These are phyloP conservation scores for Tetheella fluctuosa DNA, from an alignment of 2,888 invertebrate genomes.

Conservation along the genomic window DNA sequence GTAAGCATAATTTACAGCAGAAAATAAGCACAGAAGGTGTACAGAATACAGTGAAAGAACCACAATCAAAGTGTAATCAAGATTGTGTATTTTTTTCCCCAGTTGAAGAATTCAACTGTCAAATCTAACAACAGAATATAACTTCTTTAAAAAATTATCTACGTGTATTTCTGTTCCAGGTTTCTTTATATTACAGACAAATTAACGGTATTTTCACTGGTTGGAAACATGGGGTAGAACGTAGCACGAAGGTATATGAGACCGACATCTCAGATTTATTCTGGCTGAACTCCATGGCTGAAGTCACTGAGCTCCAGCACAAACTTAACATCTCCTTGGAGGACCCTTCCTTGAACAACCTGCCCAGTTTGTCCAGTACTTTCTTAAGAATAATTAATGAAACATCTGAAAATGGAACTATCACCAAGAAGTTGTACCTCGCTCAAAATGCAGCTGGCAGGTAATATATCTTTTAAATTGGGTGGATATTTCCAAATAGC, in stretches of 20 bases:
- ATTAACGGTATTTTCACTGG: constrained; percentile 91
- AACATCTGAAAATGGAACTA: constrained; percentile 62
- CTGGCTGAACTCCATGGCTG: constrained; percentile 90
- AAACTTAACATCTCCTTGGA: constrained; percentile 74
- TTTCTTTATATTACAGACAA: constrained; percentile 90
- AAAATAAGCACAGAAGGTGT: not conserved
- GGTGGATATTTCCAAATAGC: too few relatives aligned
- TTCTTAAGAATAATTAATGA: constrained; percentile 85
- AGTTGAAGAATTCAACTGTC: too few relatives aligned
- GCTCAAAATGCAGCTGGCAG: constrained; percentile 92
- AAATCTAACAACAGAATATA: too few relatives aligned
- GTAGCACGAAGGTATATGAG: constrained; percentile 85
- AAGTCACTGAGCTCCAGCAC: constrained; percentile 88
- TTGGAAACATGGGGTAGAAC: constrained; percentile 87
- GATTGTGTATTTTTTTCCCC: too few relatives aligned
- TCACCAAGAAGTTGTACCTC: constrained; percentile 84
- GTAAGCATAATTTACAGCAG: constrained; percentile 67
- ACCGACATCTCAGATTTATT: constrained; percentile 87
- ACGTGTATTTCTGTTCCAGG: constrained; percentile 62
- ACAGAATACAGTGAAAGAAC: too few relatives aligned
- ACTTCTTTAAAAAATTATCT: not conserved
- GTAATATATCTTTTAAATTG: constrained; percentile 50
- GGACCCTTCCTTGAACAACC: constrained; percentile 51
- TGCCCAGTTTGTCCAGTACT: constrained; percentile 84
- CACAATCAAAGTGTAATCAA: too few relatives aligned